Conservation (phyloP, 1,140 invertebrate species). For the Lepidotrigona ventralis region DNA sequence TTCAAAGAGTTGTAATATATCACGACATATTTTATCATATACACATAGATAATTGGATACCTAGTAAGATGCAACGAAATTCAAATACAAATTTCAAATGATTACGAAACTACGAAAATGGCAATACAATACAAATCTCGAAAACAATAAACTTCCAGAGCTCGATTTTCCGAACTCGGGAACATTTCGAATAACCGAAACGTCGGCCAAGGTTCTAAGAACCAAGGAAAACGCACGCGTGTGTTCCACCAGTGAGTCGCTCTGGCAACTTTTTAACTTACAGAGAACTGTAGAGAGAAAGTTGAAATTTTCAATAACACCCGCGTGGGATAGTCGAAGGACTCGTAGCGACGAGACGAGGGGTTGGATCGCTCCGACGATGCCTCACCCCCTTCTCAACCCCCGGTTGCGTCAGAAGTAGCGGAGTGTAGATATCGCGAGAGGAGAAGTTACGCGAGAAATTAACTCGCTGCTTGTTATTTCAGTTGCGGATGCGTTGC, state of each 20-base stretch:
- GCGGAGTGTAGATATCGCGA: slow-evolving; percentile 41
- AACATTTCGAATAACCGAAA: neutral
- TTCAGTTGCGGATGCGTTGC: slow-evolving; percentile 55
- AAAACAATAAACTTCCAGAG: neutral
- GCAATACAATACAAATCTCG: neutral
- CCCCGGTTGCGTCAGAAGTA: slow-evolving; percentile 12
- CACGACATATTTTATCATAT: too few species aligned
- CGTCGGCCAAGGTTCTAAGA: neutral
- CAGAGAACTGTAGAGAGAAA: neutral
- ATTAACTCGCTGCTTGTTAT: slow-evolving; percentile 62
- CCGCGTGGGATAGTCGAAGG: neutral
- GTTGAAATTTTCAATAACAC: neutral
- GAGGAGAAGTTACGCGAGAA: slow-evolving; percentile 51
- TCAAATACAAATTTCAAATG: too few species aligned
- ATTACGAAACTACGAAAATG: too few species aligned
- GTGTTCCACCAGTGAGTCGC: neutral
- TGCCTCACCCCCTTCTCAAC: neutral
- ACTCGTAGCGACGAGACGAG: neutral
- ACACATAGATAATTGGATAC: too few species aligned
- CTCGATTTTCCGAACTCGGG: neutral
- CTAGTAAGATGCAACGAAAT: too few species aligned
- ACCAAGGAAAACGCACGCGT: neutral
- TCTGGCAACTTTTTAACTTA: neutral
- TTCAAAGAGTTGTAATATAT: too few species aligned
- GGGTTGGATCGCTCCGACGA: neutral